Evolutionary conservation across 2,113 vertebrate genomes (phyloP), one percentile per base, ranked within the genome.

Genomic region (Misgurnus mizolepis): DNA sequence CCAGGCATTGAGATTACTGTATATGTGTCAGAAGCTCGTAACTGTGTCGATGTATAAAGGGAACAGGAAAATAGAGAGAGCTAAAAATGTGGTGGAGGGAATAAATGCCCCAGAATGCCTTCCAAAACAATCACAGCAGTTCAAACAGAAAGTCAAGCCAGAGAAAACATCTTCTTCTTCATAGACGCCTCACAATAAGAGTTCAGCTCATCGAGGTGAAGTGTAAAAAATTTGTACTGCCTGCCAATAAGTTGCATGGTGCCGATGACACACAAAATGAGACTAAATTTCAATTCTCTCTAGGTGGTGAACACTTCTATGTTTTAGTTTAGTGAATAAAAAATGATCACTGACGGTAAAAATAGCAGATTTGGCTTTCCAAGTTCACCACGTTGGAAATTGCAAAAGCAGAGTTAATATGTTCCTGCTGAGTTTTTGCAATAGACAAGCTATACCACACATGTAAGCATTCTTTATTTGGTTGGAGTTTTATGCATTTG

Each of bases 1-100:
- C 17, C 12, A 56, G 65, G n/a, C 40, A 47, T 53, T 11, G 22
- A 76, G 43, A 71, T 71, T 43, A 68, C 34, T 69, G 27, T 40
- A 58, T 50, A 62, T 61, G 45, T 65, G 60, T 67, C 17, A 45
- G 72, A 40, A 49, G 18, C 39, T 61, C 58, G 60, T n/a, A 15
- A 49, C 58, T 53, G 71, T 66, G 67, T 64, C 53, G 80, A 87
- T 10, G n/a, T 15, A 74, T 50, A 78, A 65, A 43, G 55, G 70
- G 61, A 75, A 71, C 69, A 76, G 85, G 83, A 67, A 22, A 74
- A 56, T 73, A 80, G 72, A 39, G 50, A 68, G 50, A 0, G n/a
- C 4, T 40, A 6, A 56, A 67, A 65, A 39, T 40, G 34, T n/a
- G 40, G 60, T 34, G 17, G 40, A 40, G 58, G 34, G n/a, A 61